Conservation (phyloP, 2,888 invertebrate species). For the Ornithoptera alexandrae region DNA sequence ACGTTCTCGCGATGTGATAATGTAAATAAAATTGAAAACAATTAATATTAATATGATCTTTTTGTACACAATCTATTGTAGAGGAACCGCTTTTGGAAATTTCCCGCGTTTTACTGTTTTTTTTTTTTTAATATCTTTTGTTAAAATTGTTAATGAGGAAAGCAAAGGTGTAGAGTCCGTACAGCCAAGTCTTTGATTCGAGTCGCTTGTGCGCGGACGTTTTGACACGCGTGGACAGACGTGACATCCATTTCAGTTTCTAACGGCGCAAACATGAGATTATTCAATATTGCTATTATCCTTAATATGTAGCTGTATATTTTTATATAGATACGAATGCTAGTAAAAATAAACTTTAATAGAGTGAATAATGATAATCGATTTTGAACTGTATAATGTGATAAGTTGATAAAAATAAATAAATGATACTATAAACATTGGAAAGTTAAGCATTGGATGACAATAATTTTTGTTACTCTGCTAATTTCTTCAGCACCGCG, state of each 20-base stretch:
- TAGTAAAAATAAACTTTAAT: constrained; percentile 43
- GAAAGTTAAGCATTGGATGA: constrained; percentile 76
- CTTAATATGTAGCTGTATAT: constrained; percentile 53
- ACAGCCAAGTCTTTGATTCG: not conserved
- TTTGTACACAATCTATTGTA: constrained; percentile 54
- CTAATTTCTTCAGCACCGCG: constrained; percentile 48
- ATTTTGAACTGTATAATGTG: constrained; percentile 69
- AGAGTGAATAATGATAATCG: constrained; percentile 44
- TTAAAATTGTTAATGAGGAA: not conserved
- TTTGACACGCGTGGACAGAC: constrained; percentile 1
- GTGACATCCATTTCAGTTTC: constrained; percentile 33
- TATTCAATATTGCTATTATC: constrained; percentile 46
- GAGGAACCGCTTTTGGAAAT: constrained; percentile 34
- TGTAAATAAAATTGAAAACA: constrained; percentile 56
- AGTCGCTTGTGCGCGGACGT: not conserved
- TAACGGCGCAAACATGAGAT: constrained; percentile 49
- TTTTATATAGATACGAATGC: constrained; percentile 54
- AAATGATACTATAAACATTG: constrained; percentile 59
- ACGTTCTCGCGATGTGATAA: constrained; percentile 60
- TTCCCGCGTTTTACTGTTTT: constrained; percentile 31
- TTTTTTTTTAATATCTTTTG: not conserved
- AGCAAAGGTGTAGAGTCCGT: not conserved
- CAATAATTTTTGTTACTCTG: constrained; percentile 77
- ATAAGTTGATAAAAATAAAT: constrained; percentile 59
- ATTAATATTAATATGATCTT: constrained; percentile 54